phyloP scores from a whole-genome alignment of 2,113 vertebrate species.

The Otolemur garnettii region DNA sequence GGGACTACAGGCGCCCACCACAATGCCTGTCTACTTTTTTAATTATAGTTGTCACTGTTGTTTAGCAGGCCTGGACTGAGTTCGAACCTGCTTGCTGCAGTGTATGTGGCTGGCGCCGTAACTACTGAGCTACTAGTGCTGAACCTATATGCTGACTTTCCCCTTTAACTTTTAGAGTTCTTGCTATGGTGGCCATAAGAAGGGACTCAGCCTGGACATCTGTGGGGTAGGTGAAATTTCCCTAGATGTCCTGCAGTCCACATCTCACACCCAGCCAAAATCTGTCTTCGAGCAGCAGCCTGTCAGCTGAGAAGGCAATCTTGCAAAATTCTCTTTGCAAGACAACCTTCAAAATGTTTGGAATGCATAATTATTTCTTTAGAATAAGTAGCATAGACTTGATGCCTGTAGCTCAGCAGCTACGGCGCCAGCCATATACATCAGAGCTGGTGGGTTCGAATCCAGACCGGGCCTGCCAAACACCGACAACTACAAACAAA shows the following conservation, averaged over 20 bases:
- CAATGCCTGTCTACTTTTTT: too few species aligned
- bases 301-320: not conserved
- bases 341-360: not conserved
- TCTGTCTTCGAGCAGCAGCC: not conserved
- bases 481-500: not conserved
- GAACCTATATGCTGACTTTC: not conserved
- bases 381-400: not conserved
- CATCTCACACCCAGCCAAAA: not conserved
- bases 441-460: too few species aligned
- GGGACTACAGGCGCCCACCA: too few species aligned
- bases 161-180: not conserved
- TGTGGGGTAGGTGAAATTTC: not conserved
- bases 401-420: too few species aligned
- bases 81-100: too few species aligned
- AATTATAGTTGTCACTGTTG: too few species aligned
- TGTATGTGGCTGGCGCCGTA: too few species aligned
- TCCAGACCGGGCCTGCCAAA: too few species aligned
- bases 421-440: too few species aligned
- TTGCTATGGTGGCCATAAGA: not conserved
- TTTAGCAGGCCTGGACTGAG: too few species aligned
- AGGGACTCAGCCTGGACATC: not conserved
- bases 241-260: not conserved
- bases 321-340: slow-evolving; percentile 6
- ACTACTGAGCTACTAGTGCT: too few species aligned
- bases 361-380: not conserved